Evolutionary conservation across 2,113 vertebrate species (phyloP), one percentile per base, ranked within the genome.

Genomic region (Falcunculus frontatus): DNA sequence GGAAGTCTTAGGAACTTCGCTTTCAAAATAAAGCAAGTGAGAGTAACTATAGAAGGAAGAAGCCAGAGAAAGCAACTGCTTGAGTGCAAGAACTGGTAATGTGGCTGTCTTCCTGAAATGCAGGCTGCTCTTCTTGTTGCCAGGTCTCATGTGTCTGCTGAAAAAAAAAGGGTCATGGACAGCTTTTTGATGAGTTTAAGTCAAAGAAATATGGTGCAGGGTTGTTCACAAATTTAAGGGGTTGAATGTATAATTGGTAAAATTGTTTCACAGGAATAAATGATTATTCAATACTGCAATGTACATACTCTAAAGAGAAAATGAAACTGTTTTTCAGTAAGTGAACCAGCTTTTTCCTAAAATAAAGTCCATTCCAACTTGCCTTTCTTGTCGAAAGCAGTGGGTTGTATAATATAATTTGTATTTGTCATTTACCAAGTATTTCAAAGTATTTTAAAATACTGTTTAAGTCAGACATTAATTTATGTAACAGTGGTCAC

Each of bases 1-100:
- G 89, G 15, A 97, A 98, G 79, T 95, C 97, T 39, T 98, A 98
- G 62, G n/a, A 91, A 13, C 32, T 65, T 50, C 41, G 46, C 60
- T 86, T 82, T 68, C 76, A 46, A 64, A 84, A 76, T 27, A 32
- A 49, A 44, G 27, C 33, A 32, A 21, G 5, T 3, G 5, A 75
- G 49, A 79, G 11, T 37, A 46, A 80, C 39, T 72, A 6, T 0
- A 50, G 50, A 67, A 94, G 13, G 64, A 89, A 70, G 49, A 67
- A 67, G 64, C 29, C 72, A 4, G 22, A 35, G 32, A 47, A 81
- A 82, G 42, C 2, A 3, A 50, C 62, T 82, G 30, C 50, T 29
- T n/a, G 20, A 85, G 26, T 52, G 50, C 63, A 92, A 47, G 39
- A 84, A 81, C 39, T 42, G 63, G 10, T 46, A 47, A 68, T 27